Base-by-base conservation (phyloP, 1,140 invertebrate genomes). In the Drosophila santomea region DNA sequence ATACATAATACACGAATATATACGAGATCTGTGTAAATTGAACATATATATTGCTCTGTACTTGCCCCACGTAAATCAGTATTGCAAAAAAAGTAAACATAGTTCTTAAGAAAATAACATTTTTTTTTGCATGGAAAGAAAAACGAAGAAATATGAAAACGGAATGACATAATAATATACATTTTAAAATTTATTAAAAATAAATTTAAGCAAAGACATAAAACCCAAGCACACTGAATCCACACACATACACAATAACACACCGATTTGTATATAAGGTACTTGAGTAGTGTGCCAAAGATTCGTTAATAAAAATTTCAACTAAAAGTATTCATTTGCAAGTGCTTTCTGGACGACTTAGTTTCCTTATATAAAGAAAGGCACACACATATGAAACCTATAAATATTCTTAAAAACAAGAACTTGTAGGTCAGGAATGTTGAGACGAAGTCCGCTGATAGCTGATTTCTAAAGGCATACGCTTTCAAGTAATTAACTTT, bases 181-280 rank as follows among this genome's bases (percentile, higher is more conserved):
- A 71, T 85, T 86, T 79, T 66, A 79, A 86, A 81, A 86, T 86
- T 86, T 81, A 86, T 86, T 82, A 47, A 82, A 86, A 79, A 79
- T 86, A 88, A 88, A 82, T 86, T 64, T 86, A 88, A 88, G 83
- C 50, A 45, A 73, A 23, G 44, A 63, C 17, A 50, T 23, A 15
- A 15, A 45, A 51, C 71, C 28, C 17, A 47, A 8, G 38, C 7
- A 56, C 7, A 64, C 50, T 4, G 25, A 25, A 3, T 50, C 74
- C 76, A 64, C 60, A 58, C 3, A 38, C 11, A 39, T 14, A 39
- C 38, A 39, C 38, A 15, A 55, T 32, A 48, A 23, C 17, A 60
- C 58, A 62, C 67, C 43, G 32, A 69, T 56, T 69, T 71, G 67
- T 71, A 71, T 35, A 71, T 71, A 71, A 69, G 67, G 44, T 69